Conservation (phyloP, 2,888 invertebrate genomes). For the Heteromyza rotundicornis region DNA sequence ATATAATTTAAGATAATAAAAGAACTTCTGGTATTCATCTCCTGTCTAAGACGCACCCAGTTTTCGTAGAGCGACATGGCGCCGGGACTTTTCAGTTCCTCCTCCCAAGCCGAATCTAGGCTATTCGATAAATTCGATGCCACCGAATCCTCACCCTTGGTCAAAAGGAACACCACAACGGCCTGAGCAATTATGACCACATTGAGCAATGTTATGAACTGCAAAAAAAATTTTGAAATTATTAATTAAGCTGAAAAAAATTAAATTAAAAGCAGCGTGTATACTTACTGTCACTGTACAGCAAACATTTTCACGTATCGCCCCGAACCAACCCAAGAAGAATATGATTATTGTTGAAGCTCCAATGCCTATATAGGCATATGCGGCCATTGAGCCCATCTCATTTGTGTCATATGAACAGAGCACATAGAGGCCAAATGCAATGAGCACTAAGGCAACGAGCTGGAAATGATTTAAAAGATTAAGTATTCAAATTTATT, state of each 20-base stretch:
- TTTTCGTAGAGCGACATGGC: constrained; percentile 55
- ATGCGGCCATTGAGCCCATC: constrained; percentile 32
- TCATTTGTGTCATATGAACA: constrained; percentile 42
- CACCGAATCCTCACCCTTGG: constrained; percentile 21
- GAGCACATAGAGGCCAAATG: constrained; percentile 47
- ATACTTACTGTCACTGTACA: constrained; percentile 79
- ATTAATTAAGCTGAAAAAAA: background rate
- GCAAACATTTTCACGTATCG: constrained; percentile 84
- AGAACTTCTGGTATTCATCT: background rate
- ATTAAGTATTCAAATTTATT: no score
- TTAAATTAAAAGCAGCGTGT: no score
- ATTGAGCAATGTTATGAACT: constrained; percentile 47
- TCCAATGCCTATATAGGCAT: constrained; percentile 43
- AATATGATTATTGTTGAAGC: constrained; percentile 66
- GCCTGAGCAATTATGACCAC: constrained; percentile 44
- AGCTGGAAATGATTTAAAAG: no score
- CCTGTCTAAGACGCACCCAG: constrained; percentile 49
- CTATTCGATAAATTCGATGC: constrained; percentile 46
- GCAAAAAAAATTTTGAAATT: background rate
- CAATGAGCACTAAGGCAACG: constrained; percentile 47
- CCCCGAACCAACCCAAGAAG: constrained; percentile 89
- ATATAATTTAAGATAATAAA: background rate
- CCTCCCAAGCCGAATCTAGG: constrained; percentile 63
- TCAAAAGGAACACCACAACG: constrained; percentile 32
- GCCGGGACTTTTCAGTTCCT: constrained; percentile 48